Conservation (phyloP, 2,888 invertebrate species). For the Amorpha juglandis region DNA sequence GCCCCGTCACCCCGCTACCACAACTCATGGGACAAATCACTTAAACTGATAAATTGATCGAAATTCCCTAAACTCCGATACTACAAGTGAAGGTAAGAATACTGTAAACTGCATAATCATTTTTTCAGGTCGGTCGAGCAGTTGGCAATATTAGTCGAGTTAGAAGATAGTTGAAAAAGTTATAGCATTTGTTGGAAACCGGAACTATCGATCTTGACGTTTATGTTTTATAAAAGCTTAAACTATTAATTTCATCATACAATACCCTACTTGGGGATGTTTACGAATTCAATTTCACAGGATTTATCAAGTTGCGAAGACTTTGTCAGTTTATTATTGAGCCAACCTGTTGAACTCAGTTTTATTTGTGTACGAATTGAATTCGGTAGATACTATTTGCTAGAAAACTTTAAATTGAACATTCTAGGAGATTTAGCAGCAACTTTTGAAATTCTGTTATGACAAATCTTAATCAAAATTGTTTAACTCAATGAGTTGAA, state of each 20-base stretch:
- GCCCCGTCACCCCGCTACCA: slow-evolving; percentile 33
- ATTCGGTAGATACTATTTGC: slow-evolving; percentile 44
- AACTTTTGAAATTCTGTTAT: slow-evolving; percentile 8
- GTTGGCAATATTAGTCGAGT: not conserved
- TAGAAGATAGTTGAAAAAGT: slow-evolving; percentile 1
- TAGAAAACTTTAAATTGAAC: slow-evolving; percentile 38
- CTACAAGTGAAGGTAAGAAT: slow-evolving; percentile 12
- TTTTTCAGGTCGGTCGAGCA: not conserved
- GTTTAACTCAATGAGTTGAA: slow-evolving; percentile 7
- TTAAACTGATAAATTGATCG: slow-evolving; percentile 23
- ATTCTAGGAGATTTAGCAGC: not conserved
- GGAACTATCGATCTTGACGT: not conserved
- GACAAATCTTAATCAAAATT: slow-evolving; percentile 1
- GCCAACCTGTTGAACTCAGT: slow-evolving; percentile 61
- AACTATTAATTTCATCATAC: not conserved
- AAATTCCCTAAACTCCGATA: not conserved
- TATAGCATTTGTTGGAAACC: not conserved
- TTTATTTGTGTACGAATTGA: slow-evolving; percentile 40
- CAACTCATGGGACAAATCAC: slow-evolving; percentile 35
- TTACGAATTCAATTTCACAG: slow-evolving; percentile 31
- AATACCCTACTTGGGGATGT: not conserved
- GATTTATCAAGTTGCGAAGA: slow-evolving; percentile 41
- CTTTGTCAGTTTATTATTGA: slow-evolving; percentile 48
- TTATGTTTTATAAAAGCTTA: not conserved
- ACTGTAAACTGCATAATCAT: not conserved